A percentile compares a stretch with the other conserved stretches of the same genome.
Evolutionary conservation across 2,113 vertebrate species (phyloP).

Genomic region (Connochaetes taurinus): DNA sequence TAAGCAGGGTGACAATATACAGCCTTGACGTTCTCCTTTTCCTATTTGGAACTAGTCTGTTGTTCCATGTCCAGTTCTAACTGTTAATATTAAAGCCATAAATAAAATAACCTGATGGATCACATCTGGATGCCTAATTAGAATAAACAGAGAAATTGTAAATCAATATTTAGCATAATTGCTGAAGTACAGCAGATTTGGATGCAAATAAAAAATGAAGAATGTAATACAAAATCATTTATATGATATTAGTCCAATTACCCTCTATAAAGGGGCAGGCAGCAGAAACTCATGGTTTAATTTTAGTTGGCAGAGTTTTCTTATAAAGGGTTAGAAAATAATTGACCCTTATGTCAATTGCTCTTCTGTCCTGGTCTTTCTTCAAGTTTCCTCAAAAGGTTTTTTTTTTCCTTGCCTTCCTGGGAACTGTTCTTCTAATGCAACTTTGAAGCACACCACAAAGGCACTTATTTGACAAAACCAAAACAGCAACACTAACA

Average conservation of each 20-base stretch:
- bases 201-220: conserved; percentile 74
- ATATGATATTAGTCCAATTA: conserved; percentile 42
- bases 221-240: conserved; percentile 53
- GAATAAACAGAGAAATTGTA: conserved; percentile 73
- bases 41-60: too few species aligned
- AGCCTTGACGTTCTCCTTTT: too few species aligned
- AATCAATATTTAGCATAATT: conserved; percentile 71
- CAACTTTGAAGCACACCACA: neutral
- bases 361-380: neutral
- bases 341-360: conserved; percentile 32
- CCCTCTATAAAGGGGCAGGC: neutral
- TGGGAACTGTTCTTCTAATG: neutral
- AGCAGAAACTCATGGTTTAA: conserved; percentile 52
- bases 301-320: conserved; percentile 58
- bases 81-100: conserved; percentile 51
- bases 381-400: neutral
- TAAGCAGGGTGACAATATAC: too few species aligned
- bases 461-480: neutral
- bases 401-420: neutral
- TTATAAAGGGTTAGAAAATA: conserved; percentile 42
- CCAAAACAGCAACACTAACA: neutral
- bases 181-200: conserved; percentile 77
- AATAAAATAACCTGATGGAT: conserved; percentile 76
- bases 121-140: conserved; percentile 67
- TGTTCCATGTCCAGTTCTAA: neutral